These are phyloP conservation scores for Montipora capitata DNA, from an alignment of 92 coral and sea anemone species.

Conservation along the genomic window DNA sequence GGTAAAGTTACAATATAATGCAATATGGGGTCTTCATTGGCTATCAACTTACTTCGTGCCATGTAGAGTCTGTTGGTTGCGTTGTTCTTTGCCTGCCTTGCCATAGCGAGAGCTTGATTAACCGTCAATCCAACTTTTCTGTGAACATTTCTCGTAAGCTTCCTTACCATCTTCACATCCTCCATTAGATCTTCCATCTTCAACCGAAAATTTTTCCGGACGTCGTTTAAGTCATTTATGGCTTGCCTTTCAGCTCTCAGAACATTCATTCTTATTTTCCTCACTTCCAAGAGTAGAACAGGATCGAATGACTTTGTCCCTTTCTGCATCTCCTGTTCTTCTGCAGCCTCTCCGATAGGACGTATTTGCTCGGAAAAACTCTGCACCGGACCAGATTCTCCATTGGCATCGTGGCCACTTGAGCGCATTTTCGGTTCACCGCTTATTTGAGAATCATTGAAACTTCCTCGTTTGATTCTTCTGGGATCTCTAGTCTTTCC, in stretches of 20 bases:
- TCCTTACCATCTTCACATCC: constrained; percentile 61
- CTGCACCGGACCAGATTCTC: neutral
- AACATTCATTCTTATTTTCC: constrained; percentile 63
- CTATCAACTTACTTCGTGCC: constrained; percentile 75
- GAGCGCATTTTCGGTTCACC: constrained; percentile 36
- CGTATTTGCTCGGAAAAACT: neutral
- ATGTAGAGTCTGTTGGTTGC: constrained; percentile 68
- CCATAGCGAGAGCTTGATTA: constrained; percentile 59
- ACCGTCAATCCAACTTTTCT: constrained; percentile 75
- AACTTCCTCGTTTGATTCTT: neutral
- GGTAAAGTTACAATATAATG: too few species aligned
- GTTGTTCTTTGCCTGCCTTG: constrained; percentile 70
- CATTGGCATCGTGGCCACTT: neutral
- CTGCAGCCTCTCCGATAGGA: neutral
- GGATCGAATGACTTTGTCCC: constrained; percentile 33
- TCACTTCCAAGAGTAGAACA: constrained; percentile 38
- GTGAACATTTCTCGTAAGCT: constrained; percentile 61
- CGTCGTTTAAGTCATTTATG: constrained; percentile 65
- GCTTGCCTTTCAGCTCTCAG: constrained; percentile 71
- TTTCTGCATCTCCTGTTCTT: neutral
- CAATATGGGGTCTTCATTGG: too few species aligned
- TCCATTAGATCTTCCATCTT: constrained; percentile 64
- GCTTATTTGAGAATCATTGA: neutral
- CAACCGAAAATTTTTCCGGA: constrained; percentile 52
- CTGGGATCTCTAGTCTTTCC: neutral